A percentile compares a stretch with the other conserved stretches of the same genome.
phyloP scores from a whole-genome alignment of 2,888 invertebrate genomes.

The Thymelicus sylvestris region DNA sequence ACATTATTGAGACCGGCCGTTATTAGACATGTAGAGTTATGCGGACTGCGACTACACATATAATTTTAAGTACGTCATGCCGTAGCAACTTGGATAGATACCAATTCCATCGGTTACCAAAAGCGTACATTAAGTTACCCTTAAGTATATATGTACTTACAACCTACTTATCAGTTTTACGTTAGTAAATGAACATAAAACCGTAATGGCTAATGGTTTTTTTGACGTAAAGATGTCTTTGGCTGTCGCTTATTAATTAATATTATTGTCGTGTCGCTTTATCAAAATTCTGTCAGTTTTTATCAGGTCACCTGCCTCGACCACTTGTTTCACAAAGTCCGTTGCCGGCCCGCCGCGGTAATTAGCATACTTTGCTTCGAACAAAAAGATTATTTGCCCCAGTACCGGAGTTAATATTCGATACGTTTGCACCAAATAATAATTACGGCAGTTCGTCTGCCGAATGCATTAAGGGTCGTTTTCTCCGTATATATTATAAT shows the following conservation, averaged over 20 bases:
- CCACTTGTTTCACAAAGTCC: conserved; percentile 56
- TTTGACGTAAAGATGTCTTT: conserved; percentile 35
- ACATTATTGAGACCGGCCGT: no score
- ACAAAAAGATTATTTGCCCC: conserved; percentile 74
- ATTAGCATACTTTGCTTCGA: conserved; percentile 73
- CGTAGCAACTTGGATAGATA: no score
- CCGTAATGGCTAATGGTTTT: conserved; percentile 31
- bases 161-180: conserved; percentile 19
- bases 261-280: conserved; percentile 49
- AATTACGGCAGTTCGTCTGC: conserved; percentile 73
- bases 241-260: conserved; percentile 51
- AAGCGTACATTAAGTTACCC: not conserved
- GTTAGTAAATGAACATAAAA: conserved; percentile 29
- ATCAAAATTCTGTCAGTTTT: conserved; percentile 70
- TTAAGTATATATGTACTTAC: not conserved
- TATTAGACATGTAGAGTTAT: no score
- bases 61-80: no score
- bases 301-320: conserved; percentile 68
- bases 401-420: conserved; percentile 72
- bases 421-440: conserved; percentile 82
- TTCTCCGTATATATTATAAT: conserved; percentile 76
- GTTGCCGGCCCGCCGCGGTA: conserved; percentile 52
- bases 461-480: conserved; percentile 72
- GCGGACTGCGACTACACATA: no score
- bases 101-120: no score